Conservation (phyloP, 2,888 invertebrate species). For the Girardia tigrina region DNA sequence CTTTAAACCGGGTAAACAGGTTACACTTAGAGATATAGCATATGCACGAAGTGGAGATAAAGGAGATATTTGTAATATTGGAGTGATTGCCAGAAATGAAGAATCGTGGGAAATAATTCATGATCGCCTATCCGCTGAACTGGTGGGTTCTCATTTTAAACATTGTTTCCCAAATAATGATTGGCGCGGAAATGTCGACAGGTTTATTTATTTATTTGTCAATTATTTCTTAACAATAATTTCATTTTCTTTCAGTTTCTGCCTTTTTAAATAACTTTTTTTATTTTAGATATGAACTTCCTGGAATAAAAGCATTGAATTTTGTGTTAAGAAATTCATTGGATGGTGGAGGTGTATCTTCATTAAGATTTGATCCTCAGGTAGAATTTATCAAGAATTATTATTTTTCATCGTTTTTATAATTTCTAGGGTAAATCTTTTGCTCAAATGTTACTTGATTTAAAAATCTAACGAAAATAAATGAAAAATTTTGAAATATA, state of each 20-base stretch:
- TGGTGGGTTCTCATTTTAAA: conserved; percentile 49
- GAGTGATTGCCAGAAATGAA: conserved; percentile 51
- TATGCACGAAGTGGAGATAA: conserved; percentile 53
- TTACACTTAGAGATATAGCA: background rate
- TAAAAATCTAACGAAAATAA: conserved; percentile 38
- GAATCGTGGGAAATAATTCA: conserved; percentile 48
- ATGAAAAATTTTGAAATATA: too few species aligned
- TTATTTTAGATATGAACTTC: conserved; percentile 49
- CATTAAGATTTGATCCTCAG: conserved; percentile 51
- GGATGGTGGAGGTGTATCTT: conserved; percentile 53
- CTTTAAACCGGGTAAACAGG: background rate
- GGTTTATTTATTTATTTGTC: background rate
- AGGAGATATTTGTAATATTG: conserved; percentile 52
- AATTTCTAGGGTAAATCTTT: conserved; percentile 50
- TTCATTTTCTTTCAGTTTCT: background rate
- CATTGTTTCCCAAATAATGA: conserved; percentile 44
- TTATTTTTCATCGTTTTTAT: conserved; percentile 38
- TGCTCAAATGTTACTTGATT: conserved; percentile 51
- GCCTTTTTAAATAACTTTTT: conserved; percentile 33
- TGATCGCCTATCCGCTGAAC: conserved; percentile 48
- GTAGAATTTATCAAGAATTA: conserved; percentile 40
- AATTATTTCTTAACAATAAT: background rate
- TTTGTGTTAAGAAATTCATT: conserved; percentile 51
- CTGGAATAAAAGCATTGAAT: conserved; percentile 52
- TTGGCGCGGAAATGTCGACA: background rate